phyloP scores from a whole-genome alignment of 2,797 vertebrate genomes.

The Acipenser transmontanus region DNA sequence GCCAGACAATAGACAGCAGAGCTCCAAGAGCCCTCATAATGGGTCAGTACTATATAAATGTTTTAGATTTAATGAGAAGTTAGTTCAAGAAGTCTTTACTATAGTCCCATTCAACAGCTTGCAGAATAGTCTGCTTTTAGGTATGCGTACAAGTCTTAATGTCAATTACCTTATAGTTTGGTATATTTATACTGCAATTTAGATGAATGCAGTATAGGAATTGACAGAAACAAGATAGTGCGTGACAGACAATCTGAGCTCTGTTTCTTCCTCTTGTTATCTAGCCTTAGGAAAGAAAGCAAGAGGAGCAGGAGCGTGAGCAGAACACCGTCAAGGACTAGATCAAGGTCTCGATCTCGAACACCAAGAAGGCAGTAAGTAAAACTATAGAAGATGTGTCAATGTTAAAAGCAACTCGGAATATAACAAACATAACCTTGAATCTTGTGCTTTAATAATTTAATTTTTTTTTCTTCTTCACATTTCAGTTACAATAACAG shows the following conservation, averaged over 20 bases:
- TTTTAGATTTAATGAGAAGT: too few species aligned
- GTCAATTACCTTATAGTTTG: too few species aligned
- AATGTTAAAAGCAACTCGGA: neutral
- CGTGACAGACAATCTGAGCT: too few species aligned
- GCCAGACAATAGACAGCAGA: constrained; percentile 75
- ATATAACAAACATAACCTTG: neutral
- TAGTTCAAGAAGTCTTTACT: neutral
- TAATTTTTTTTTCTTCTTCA: neutral
- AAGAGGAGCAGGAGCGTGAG: constrained; percentile 84
- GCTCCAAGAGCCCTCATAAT: constrained; percentile 91
- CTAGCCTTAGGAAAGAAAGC: constrained; percentile 84
- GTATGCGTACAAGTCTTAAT: too few species aligned
- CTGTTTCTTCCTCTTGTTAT: too few species aligned
- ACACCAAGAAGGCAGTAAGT: constrained; percentile 88
- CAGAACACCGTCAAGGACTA: constrained; percentile 79
- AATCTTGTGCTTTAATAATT: constrained; percentile 8
- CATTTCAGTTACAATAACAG: constrained; percentile 84
- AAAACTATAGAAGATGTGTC: neutral
- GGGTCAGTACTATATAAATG: constrained; percentile 61
- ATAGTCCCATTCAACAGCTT: neutral
- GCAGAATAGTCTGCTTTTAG: too few species aligned
- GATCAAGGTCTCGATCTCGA: constrained; percentile 82
- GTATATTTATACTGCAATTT: too few species aligned
- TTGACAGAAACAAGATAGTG: too few species aligned
- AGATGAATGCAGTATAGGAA: too few species aligned